Evolutionary conservation across 1,140 invertebrate species (phyloP).

Genomic region (Hypsibius dujardini): DNA sequence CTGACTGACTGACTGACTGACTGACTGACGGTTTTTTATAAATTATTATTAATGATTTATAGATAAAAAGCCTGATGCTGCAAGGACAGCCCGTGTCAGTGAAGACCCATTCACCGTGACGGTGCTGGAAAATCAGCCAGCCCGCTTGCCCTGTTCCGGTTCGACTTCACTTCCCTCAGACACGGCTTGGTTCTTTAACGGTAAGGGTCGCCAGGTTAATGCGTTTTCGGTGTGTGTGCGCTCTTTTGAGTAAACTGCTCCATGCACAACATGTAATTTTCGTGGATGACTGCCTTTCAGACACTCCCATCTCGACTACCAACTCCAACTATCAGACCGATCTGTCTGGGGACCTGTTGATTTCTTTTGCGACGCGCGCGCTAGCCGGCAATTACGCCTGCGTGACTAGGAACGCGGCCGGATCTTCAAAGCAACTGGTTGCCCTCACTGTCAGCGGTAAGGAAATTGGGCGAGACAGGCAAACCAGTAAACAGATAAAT

Average conservation of each 20-base stretch:
- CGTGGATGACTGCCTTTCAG: slow-evolving; percentile 25
- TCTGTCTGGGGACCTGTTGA: neutral
- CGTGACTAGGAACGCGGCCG: neutral
- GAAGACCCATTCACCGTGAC: slow-evolving; percentile 73
- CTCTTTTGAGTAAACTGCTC: slow-evolving; percentile 28
- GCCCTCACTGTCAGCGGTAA: slow-evolving; percentile 11
- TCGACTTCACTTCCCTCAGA: slow-evolving; percentile 71
- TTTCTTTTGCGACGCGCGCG: neutral
- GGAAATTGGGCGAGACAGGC: no score
- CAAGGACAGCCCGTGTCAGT: no score
- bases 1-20: no score
- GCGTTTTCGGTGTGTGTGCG: no score
- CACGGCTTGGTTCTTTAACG: slow-evolving; percentile 74
- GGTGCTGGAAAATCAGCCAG: slow-evolving; percentile 74
- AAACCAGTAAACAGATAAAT: no score
- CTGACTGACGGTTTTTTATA: no score
- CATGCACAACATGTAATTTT: slow-evolving; percentile 30
- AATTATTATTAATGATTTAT: no score
- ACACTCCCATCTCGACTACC: slow-evolving; percentile 20
- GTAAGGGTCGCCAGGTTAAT: slow-evolving; percentile 37
- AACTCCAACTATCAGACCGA: slow-evolving; percentile 19
- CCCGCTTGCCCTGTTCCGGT: slow-evolving; percentile 61
- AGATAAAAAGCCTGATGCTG: no score
- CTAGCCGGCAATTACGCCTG: slow-evolving; percentile 21
- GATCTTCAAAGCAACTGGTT: neutral